Evolutionary conservation across 2,797 vertebrate species (phyloP).

Genomic region (Hippoglossus hippoglossus): DNA sequence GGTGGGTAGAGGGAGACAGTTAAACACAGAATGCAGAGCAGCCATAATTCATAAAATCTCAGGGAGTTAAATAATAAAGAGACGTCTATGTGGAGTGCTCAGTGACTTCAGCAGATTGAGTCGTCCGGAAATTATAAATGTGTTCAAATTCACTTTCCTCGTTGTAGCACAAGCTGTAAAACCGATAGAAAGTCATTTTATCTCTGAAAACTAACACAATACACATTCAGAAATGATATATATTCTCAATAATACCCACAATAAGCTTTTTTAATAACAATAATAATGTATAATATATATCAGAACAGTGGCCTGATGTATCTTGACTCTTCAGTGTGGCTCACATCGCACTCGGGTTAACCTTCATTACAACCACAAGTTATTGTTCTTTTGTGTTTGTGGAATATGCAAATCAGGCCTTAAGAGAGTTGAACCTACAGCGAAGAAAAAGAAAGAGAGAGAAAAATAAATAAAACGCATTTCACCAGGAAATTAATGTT

Average conservation of each 20-base stretch:
- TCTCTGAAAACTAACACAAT: background rate
- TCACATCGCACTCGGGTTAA: constrained; percentile 28
- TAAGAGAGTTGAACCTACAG: constrained; percentile 72
- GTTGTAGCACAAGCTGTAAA: background rate
- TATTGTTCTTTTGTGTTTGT: constrained; percentile 66
- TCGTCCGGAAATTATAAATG: constrained; percentile 2
- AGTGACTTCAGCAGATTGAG: background rate
- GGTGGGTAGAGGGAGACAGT: constrained; percentile 72
- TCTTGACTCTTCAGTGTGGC: constrained; percentile 15
- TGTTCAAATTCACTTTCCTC: background rate
- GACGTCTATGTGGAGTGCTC: background rate
- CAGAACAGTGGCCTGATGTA: background rate
- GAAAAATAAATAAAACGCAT: constrained; percentile 43
- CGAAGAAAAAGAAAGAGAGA: constrained; percentile 34
- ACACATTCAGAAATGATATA: background rate
- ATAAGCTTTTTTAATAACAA: background rate
- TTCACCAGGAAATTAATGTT: constrained; percentile 77
- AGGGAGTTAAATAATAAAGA: constrained; percentile 47
- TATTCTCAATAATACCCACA: background rate
- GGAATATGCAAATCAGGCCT: constrained; percentile 70
- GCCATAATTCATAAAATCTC: constrained; percentile 64
- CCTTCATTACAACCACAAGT: constrained; percentile 37
- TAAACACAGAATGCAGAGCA: constrained; percentile 70
- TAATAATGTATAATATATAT: background rate
- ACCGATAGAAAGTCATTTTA: background rate